phyloP scores from a whole-genome alignment of 2,888 invertebrate genomes.

The Diplolepis rosae region DNA sequence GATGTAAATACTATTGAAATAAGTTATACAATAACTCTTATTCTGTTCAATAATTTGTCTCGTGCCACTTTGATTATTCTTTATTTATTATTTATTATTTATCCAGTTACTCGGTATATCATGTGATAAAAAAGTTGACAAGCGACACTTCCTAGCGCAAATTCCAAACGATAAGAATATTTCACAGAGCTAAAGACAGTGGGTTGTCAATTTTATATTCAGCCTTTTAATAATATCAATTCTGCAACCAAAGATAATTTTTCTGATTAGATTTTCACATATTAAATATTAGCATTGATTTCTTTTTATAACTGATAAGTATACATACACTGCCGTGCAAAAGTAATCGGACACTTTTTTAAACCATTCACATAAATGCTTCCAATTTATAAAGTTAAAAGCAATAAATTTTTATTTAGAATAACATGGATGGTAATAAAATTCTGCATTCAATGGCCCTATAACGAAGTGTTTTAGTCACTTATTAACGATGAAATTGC shows the following conservation, averaged over 20 bases:
- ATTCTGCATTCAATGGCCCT: too few relatives aligned
- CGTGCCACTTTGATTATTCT: neutral
- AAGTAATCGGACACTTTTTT: too few relatives aligned
- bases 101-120: conserved; percentile 6
- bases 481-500: too few relatives aligned
- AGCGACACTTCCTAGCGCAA: conserved; percentile 20
- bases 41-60: neutral
- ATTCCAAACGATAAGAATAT: conserved; percentile 12
- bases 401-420: too few relatives aligned
- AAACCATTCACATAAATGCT: too few relatives aligned
- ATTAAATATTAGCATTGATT: neutral
- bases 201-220: conserved; percentile 2
- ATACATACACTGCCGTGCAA: too few relatives aligned
- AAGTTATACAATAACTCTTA: too few relatives aligned
- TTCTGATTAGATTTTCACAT: conserved; percentile 4
- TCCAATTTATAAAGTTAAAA: too few relatives aligned
- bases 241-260: neutral
- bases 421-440: too few relatives aligned
- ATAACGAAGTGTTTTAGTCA: too few relatives aligned
- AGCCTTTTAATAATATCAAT: neutral
- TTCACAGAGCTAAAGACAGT: neutral
- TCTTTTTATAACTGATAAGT: neutral
- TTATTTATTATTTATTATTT: conserved; percentile 23
- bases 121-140: conserved; percentile 6
- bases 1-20: too few relatives aligned